Evolutionary conservation across 64 coral and sea anemone genomes (phyloP).

Genomic region (Actinia equina): DNA sequence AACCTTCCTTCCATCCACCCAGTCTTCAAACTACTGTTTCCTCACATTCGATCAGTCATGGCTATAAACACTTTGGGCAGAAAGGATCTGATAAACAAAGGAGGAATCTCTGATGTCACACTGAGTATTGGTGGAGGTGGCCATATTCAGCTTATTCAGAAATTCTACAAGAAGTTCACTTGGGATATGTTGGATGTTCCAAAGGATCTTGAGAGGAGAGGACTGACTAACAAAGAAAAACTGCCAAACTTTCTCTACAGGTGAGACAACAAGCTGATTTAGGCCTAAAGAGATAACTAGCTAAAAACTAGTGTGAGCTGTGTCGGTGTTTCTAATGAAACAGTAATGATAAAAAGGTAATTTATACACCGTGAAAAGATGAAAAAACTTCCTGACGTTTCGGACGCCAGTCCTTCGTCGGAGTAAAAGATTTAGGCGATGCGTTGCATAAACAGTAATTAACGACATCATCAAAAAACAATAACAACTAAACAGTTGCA

Average conservation of each 20-base stretch:
- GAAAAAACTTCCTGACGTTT: too few relatives aligned
- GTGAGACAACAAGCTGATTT: conserved; percentile 6
- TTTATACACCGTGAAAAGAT: too few relatives aligned
- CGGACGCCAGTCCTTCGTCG: too few relatives aligned
- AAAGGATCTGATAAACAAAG: conserved; percentile 60
- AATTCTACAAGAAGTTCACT: conserved; percentile 74
- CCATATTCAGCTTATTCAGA: conserved; percentile 73
- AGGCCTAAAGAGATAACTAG: too few relatives aligned
- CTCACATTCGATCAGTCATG: conserved; percentile 75
- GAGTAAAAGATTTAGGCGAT: too few relatives aligned
- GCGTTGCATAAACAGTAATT: too few relatives aligned
- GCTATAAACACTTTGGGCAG: conserved; percentile 77
- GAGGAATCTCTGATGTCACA: conserved; percentile 61
- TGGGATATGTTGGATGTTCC: conserved; percentile 82
- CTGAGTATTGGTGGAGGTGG: conserved; percentile 84
- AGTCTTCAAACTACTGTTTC: conserved; percentile 79
- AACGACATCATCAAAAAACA: too few relatives aligned
- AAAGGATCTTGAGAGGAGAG: conserved; percentile 56
- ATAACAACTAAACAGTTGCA: too few relatives aligned
- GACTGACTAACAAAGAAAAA: conserved; percentile 60
- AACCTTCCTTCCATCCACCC: conserved; percentile 86
- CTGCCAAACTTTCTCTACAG: conserved; percentile 84
- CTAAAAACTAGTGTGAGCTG: too few relatives aligned
- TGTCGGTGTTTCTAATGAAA: too few relatives aligned
- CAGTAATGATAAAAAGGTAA: too few relatives aligned